A percentile compares a stretch with the other conserved stretches of the same genome.
phyloP scores from a whole-genome alignment of 2,797 vertebrate genomes.

The Sebastes minor region DNA sequence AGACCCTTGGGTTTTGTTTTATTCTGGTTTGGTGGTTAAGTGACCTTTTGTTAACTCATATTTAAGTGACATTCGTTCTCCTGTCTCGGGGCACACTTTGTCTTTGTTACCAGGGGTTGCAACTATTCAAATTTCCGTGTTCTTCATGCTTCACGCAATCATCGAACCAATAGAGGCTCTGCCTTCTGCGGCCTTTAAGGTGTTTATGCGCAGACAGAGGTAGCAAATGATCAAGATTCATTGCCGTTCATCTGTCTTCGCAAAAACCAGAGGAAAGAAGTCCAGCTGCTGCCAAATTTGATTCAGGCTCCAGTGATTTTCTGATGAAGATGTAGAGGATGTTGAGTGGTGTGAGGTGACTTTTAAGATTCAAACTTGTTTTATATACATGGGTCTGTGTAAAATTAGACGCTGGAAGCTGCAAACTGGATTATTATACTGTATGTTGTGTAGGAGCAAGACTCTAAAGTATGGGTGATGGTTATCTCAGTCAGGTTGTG shows the following conservation, averaged over 20 bases:
- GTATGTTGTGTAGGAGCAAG: not conserved
- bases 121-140: slow-evolving; percentile 66
- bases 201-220: slow-evolving; percentile 62
- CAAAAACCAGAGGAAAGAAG: slow-evolving; percentile 51
- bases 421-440: not conserved
- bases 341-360: slow-evolving; percentile 11
- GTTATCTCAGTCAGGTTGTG: slow-evolving; percentile 11
- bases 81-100: slow-evolving; percentile 61
- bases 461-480: slow-evolving; percentile 19
- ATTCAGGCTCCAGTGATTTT: slow-evolving; percentile 49
- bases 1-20: slow-evolving; percentile 52
- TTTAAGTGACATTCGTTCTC: slow-evolving; percentile 71
- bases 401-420: not conserved
- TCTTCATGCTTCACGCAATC: slow-evolving; percentile 65
- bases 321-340: slow-evolving; percentile 70
- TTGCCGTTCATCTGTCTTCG: slow-evolving; percentile 68
- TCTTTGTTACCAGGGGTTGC: slow-evolving; percentile 67
- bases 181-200: slow-evolving; percentile 52
- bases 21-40: slow-evolving; percentile 58
- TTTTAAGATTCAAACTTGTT: slow-evolving; percentile 31
- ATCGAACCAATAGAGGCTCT: slow-evolving; percentile 42
- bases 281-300: slow-evolving; percentile 61
- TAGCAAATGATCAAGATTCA: slow-evolving; percentile 74
- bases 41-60: slow-evolving; percentile 76
- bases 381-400: not conserved